phyloP scores from a whole-genome alignment of 2,888 invertebrate genomes.

The Drosophila colorata region DNA sequence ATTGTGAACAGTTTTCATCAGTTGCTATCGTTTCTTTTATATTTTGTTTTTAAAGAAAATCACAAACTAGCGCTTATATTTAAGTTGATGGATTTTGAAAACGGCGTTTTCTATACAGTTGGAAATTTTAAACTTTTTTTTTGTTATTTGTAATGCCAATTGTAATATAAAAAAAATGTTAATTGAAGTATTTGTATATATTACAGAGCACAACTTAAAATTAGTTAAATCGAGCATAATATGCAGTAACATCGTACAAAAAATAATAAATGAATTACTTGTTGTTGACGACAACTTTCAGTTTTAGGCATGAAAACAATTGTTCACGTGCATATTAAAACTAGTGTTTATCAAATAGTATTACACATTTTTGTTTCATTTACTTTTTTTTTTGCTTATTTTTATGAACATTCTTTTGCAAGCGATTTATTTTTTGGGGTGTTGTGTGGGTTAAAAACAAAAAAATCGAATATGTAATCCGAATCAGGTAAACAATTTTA shows the following conservation, averaged over 20 bases:
- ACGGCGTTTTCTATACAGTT: conserved; percentile 24
- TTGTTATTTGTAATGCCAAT: no score
- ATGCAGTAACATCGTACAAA: conserved; percentile 46
- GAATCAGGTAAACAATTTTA: conserved; percentile 61
- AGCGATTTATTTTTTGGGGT: conserved; percentile 27
- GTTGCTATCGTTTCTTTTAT: conserved; percentile 30
- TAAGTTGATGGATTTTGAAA: conserved; percentile 32
- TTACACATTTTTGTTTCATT: conserved; percentile 20
- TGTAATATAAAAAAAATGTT: conserved; percentile 13
- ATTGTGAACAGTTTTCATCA: conserved; percentile 64
- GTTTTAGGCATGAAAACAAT: conserved; percentile 30
- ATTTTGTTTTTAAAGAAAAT: conserved; percentile 53
- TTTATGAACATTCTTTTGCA: conserved; percentile 35
- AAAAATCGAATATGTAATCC: conserved; percentile 33
- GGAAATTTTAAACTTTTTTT: conserved; percentile 2
- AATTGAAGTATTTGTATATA: conserved; percentile 40
- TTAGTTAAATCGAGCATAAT: conserved; percentile 69
- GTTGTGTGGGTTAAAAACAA: conserved; percentile 32
- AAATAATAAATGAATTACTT: conserved; percentile 39
- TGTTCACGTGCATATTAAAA: conserved; percentile 27
- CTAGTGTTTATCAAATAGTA: conserved; percentile 41
- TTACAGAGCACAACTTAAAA: conserved; percentile 66
- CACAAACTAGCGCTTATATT: conserved; percentile 60
- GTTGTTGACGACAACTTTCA: conserved; percentile 31
- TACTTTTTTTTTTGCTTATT: conserved; percentile 29